phyloP scores from a whole-genome alignment of 2,888 invertebrate species.

The Andrena chrysosceles region DNA sequence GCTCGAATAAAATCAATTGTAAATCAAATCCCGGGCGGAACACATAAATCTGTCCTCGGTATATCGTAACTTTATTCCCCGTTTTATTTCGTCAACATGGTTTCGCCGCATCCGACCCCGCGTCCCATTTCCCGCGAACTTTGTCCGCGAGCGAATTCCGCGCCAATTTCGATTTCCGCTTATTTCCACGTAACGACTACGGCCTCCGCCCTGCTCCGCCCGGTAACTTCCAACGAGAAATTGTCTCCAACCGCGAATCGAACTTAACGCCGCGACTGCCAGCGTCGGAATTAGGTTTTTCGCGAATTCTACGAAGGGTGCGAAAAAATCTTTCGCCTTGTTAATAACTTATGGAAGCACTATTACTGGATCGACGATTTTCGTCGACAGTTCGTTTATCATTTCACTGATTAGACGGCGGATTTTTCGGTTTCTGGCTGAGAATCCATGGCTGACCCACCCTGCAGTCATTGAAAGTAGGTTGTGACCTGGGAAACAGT shows the following conservation, averaged over 20 bases:
- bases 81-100: slow-evolving; percentile 61
- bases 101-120: slow-evolving; percentile 35
- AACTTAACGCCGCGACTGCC: slow-evolving; percentile 32
- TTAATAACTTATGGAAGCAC: slow-evolving; percentile 8
- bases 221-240: slow-evolving; percentile 61
- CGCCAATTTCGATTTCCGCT: slow-evolving; percentile 61
- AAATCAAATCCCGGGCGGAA: slow-evolving; percentile 48
- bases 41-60: slow-evolving; percentile 43
- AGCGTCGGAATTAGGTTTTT: slow-evolving; percentile 36
- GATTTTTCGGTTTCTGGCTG: neutral
- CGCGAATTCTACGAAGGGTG: slow-evolving; percentile 6
- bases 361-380: too few relatives aligned
- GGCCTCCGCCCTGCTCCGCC: slow-evolving; percentile 51
- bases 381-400: too few relatives aligned
- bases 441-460: too few relatives aligned
- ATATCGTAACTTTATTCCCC: slow-evolving; percentile 53
- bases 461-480: neutral
- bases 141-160: slow-evolving; percentile 55
- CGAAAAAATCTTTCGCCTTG: neutral
- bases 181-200: slow-evolving; percentile 55
- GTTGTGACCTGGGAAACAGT: neutral
- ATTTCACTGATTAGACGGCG: neutral
- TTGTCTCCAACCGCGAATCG: slow-evolving; percentile 67
- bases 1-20: slow-evolving; percentile 57
- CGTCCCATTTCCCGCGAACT: slow-evolving; percentile 54